These are phyloP conservation scores for Plebejus argus DNA, from an alignment of 2,888 invertebrate genomes.

Conservation along the genomic window DNA sequence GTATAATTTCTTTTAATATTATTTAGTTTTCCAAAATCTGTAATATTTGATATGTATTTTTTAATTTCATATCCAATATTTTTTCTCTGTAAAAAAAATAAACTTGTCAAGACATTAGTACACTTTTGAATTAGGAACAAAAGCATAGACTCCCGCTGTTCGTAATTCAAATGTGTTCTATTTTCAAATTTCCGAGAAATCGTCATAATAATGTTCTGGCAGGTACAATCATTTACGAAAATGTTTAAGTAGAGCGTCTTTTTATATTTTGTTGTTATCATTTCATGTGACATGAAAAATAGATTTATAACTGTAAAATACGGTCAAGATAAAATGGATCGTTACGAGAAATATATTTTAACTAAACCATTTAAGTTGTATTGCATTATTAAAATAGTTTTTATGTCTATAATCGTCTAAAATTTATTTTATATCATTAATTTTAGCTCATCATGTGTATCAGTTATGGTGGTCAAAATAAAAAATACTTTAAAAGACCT, in stretches of 20 bases:
- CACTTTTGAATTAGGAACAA: conserved; percentile 24
- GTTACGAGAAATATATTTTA: background rate
- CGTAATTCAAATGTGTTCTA: conserved; percentile 26
- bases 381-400: background rate
- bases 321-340: background rate
- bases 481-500: conserved; percentile 3
- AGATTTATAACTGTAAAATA: conserved; percentile 13
- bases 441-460: background rate
- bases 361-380: background rate
- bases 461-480: background rate
- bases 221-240: conserved; percentile 23
- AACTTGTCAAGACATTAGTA: conserved; percentile 1
- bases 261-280: conserved; percentile 17
- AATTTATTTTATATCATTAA: too few species aligned
- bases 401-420: too few species aligned
- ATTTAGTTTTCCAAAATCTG: background rate
- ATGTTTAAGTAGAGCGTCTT: conserved; percentile 20
- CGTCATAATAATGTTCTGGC: conserved; percentile 17
- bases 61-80: background rate
- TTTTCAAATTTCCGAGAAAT: conserved; percentile 19
- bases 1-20: background rate
- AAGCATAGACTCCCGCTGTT: conserved; percentile 17
- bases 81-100: background rate
- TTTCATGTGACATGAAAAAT: conserved; percentile 22
- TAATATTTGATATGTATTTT: background rate